Evolutionary conservation across 2,113 vertebrate species (phyloP).

Genomic region (Cromileptes altivelis): DNA sequence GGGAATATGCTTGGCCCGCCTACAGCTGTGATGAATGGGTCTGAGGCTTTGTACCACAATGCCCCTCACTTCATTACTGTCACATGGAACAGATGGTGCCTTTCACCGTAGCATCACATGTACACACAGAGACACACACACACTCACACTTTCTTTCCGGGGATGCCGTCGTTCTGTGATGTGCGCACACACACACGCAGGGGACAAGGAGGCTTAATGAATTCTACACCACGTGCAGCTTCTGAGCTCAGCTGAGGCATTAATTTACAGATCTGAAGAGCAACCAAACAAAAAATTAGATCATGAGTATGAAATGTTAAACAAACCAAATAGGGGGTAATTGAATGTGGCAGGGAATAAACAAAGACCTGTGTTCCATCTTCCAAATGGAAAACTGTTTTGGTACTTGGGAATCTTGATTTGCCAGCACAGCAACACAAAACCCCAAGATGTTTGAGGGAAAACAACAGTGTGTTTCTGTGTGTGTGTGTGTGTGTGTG

Average conservation of each 20-base stretch:
- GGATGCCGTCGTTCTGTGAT: conserved; percentile 68
- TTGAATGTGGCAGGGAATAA: conserved; percentile 81
- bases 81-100: conserved; percentile 88
- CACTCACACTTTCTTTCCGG: conserved; percentile 58
- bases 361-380: conserved; percentile 76
- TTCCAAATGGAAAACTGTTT: conserved; percentile 75
- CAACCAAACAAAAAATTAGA: conserved; percentile 81
- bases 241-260: conserved; percentile 77
- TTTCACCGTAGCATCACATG: conserved; percentile 82
- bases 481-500: conserved; percentile 12
- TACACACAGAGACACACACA: conserved; percentile 64
- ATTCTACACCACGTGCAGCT: conserved; percentile 79
- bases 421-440: conserved; percentile 58
- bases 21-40: conserved; percentile 85
- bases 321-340: conserved; percentile 80
- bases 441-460: conserved; percentile 53
- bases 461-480: conserved; percentile 49
- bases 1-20: conserved; percentile 84
- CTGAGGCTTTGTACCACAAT: conserved; percentile 84
- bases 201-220: conserved; percentile 74
- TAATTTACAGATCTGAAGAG: conserved; percentile 83
- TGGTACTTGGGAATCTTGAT: conserved; percentile 66
- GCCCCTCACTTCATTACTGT: conserved; percentile 88
- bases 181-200: conserved; percentile 49
- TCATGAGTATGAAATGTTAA: conserved; percentile 79